Evolutionary conservation across 2,113 vertebrate species (phyloP).

Genomic region (Engraulis encrasicolus): DNA sequence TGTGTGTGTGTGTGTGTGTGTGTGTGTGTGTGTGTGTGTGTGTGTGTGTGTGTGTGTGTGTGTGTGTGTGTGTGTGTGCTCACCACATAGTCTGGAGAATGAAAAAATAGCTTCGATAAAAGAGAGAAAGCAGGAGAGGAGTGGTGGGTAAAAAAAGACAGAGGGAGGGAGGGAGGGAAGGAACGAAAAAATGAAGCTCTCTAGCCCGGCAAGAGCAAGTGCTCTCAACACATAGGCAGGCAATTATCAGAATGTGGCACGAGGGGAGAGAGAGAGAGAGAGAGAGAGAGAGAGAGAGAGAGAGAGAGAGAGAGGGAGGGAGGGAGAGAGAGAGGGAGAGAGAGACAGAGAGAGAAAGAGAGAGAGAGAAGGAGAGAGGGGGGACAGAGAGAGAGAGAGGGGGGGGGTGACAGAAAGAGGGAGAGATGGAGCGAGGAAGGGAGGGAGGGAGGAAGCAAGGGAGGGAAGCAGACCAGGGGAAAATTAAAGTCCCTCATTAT

Average conservation of each 20-base stretch:
- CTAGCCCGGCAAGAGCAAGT: constrained; percentile 22
- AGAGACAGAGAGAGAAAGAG: not conserved
- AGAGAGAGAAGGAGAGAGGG: not conserved
- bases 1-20: too few relatives aligned
- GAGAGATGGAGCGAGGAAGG: not conserved
- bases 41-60: not conserved
- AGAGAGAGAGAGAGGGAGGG: not conserved
- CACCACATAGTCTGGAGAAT: not conserved
- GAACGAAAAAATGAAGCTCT: not conserved
- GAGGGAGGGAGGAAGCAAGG: not conserved
- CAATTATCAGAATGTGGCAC: constrained; percentile 50
- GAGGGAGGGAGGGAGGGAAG: not conserved
- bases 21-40: too few relatives aligned
- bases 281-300: not conserved
- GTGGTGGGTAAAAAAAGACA: not conserved
- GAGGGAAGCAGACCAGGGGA: constrained; percentile 20
- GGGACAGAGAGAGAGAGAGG: constrained; percentile 17
- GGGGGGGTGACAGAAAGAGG: not conserved
- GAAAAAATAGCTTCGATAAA: not conserved
- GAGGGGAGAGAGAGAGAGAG: not conserved
- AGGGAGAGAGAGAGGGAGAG: not conserved
- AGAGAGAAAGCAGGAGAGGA: not conserved
- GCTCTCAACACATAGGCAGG: constrained; percentile 37
- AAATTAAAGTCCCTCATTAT: constrained; percentile 66
- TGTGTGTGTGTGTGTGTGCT: not conserved